Conservation (phyloP, 2,888 invertebrate species). For the Polyploca ridens region DNA sequence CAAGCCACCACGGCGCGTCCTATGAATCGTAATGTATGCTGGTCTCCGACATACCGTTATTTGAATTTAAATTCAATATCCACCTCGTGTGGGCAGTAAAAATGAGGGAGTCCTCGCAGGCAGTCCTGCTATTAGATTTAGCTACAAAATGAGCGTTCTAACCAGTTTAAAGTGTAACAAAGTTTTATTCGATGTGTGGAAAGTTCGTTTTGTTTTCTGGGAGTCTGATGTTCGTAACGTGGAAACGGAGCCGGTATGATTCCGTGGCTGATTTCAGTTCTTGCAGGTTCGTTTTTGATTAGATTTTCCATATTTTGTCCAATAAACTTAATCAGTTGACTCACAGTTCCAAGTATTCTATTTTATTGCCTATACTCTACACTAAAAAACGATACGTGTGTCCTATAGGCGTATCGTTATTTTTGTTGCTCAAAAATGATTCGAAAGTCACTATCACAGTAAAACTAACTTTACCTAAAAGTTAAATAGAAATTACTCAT, state of each 20-base stretch:
- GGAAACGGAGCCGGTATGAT: constrained; percentile 69
- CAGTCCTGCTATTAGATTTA: constrained; percentile 73
- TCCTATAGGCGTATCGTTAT: too few species aligned
- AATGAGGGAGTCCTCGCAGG: constrained; percentile 72
- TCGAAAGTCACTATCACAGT: too few species aligned
- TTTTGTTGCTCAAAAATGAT: too few species aligned
- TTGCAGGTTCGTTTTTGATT: constrained; percentile 62
- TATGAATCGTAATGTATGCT: constrained; percentile 70
- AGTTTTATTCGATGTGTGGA: constrained; percentile 68
- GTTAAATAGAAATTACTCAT: too few species aligned
- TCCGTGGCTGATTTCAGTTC: constrained; percentile 64
- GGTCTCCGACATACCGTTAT: constrained; percentile 70
- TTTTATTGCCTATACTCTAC: too few species aligned
- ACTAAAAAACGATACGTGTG: too few species aligned
- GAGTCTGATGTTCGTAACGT: constrained; percentile 60
- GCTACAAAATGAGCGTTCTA: constrained; percentile 76
- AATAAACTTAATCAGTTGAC: too few species aligned
- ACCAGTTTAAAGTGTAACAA: constrained; percentile 65
- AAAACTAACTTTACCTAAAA: too few species aligned
- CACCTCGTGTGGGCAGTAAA: constrained; percentile 71
- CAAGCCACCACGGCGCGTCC: constrained; percentile 42
- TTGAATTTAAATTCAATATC: constrained; percentile 78
- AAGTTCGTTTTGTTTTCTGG: constrained; percentile 60
- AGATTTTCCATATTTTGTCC: neutral
- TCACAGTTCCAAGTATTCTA: too few species aligned